Percentiles rank a stretch among this genome's conserved stretches.
Conservation (phyloP, 2,888 invertebrate species). For the Lasioglossum calceatum region DNA sequence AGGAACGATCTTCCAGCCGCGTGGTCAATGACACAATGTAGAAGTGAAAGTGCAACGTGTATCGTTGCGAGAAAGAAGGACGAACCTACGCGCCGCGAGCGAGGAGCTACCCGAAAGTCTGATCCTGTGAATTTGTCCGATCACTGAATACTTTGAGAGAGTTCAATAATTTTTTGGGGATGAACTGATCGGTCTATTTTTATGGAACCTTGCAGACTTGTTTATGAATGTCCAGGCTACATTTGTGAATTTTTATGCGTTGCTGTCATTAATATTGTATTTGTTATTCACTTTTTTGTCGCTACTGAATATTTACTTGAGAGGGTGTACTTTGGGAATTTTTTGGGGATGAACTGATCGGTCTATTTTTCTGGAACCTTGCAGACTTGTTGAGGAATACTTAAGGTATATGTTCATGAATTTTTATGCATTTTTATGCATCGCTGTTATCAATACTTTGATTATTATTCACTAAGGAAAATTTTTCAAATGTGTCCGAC, state of each 20-base stretch:
- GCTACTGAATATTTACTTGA: not conserved
- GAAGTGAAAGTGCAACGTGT: conserved; percentile 73
- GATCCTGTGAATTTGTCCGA: not conserved
- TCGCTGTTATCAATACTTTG: no score
- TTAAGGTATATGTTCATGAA: no score
- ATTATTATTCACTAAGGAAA: no score
- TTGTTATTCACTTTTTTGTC: not conserved
- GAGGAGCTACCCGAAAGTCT: not conserved
- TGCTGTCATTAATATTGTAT: not conserved
- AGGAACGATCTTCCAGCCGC: conserved; percentile 56
- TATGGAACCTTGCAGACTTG: not conserved
- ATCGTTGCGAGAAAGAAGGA: conserved; percentile 64
- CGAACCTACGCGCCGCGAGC: conserved; percentile 61
- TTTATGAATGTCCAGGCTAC: not conserved
- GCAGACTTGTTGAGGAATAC: not conserved
- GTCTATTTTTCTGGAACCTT: no score
- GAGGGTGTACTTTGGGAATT: not conserved
- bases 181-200: rapidly evolving
- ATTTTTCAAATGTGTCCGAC: no score
- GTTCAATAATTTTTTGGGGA: not conserved
- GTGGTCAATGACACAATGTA: conserved; percentile 72
- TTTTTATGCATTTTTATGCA: no score
- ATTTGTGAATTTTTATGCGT: not conserved
- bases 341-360: no score
- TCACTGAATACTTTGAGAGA: not conserved